A percentile compares a stretch with the other conserved stretches of the same genome.
These are phyloP conservation scores for Telmatochromis brachygnathus DNA, from an alignment of 2,113 vertebrate genomes.

Conservation along the genomic window DNA sequence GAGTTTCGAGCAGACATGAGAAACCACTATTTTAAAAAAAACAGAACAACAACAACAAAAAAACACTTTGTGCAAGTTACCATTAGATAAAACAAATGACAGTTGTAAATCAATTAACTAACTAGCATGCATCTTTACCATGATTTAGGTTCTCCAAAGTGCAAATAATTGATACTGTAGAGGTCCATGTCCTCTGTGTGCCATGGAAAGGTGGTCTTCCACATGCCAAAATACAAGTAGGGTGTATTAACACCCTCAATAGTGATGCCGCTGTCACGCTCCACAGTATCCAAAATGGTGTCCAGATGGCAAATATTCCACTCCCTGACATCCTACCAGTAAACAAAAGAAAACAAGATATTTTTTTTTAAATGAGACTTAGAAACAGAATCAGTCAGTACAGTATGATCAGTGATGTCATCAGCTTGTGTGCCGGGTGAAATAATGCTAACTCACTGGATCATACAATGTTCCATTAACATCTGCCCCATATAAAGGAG, in stretches of 20 bases:
- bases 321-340: constrained; percentile 74
- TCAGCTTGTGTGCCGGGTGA: neutral
- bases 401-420: neutral
- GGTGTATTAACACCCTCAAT: constrained; percentile 97
- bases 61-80: neutral
- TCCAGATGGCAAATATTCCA: constrained; percentile 91
- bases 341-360: neutral
- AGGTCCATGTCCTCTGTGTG: constrained; percentile 99
- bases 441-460: constrained; percentile 70
- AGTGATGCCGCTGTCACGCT: constrained; percentile 90
- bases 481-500: constrained; percentile 94
- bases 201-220: constrained; percentile 99
- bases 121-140: constrained; percentile 72
- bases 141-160: constrained; percentile 96
- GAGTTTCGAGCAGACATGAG: neutral
- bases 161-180: constrained; percentile 97
- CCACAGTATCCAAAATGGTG: constrained; percentile 92
- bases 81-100: neutral
- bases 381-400: neutral
- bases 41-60: neutral
- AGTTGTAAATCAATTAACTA: neutral
- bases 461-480: constrained; percentile 92
- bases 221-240: constrained; percentile 97
- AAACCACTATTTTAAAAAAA: neutral
- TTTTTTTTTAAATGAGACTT: neutral